These are phyloP conservation scores for Palythoa heliodiscus DNA, from an alignment of 92 coral and sea anemone species.

Conservation along the genomic window DNA sequence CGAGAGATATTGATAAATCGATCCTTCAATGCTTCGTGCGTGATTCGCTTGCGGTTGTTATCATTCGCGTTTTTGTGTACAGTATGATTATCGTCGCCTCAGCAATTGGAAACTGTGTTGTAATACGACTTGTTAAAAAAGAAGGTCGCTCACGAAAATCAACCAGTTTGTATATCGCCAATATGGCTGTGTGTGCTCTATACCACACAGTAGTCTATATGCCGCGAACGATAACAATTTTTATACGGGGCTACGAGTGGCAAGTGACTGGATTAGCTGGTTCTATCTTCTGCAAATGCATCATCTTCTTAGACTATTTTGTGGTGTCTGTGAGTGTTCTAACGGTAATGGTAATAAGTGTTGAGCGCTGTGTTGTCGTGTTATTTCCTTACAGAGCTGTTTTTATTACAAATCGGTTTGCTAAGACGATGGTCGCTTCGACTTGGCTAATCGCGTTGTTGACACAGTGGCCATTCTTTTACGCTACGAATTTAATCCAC, in stretches of 20 bases:
- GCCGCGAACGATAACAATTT: conserved; percentile 61
- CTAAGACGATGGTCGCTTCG: conserved; percentile 30
- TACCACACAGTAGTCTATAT: conserved; percentile 59
- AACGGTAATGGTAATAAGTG: conserved; percentile 67
- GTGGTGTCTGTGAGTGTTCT: conserved; percentile 51
- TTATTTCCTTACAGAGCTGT: conserved; percentile 48
- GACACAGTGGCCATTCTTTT: conserved; percentile 57
- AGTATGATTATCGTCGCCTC: conserved; percentile 53
- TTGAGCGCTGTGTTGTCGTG: conserved; percentile 70
- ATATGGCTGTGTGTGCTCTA: conserved; percentile 62
- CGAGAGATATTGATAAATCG: background rate
- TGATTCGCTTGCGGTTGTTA: conserved; percentile 12
- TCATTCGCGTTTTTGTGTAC: conserved; percentile 51
- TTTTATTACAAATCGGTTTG: conserved; percentile 35
- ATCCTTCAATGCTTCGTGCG: background rate
- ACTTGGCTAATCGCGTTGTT: conserved; percentile 53
- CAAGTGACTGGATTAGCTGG: conserved; percentile 47
- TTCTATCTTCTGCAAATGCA: conserved; percentile 44
- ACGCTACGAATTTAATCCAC: conserved; percentile 27
- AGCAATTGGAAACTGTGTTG: conserved; percentile 55
- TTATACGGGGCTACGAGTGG: conserved; percentile 63
- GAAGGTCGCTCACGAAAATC: conserved; percentile 51
- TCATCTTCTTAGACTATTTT: conserved; percentile 55
- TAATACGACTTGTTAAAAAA: conserved; percentile 47
- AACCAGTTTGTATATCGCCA: conserved; percentile 59